Base-by-base conservation (phyloP, 2,113 vertebrate genomes). In the Phrynocephalus versicolor region DNA sequence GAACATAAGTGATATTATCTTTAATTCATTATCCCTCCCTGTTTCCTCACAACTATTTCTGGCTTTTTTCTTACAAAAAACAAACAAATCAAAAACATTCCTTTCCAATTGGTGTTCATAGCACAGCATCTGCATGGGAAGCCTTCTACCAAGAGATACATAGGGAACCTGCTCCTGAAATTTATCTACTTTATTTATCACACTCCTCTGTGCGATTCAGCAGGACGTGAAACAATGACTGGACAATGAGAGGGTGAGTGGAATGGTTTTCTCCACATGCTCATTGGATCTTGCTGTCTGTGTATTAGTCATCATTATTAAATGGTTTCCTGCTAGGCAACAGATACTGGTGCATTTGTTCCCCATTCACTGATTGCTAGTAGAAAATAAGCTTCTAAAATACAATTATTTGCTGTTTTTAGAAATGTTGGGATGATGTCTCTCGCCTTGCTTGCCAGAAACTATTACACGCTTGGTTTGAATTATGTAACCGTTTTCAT, bases 321-420 rank as follows among this genome's bases (percentile, higher is more conserved):
- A 94, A 91, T 85, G 84, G 92, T 62, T 87, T 86, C 76, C 89
- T 80, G 89, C 83, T 21, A 92, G 87, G 85, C 70, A 91, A 92
- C 70, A 62, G 35, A 80, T 90, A 91, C 58, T 89, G 88, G 69
- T 82, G 88, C 75, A 89, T 92, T 94, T 93, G 81, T 92, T 85
- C 91, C 84, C 83, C 85, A 74, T 87, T 90, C 79, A 90, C 67
- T 89, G 90, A 89, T 27, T 90, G 58, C 1, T 67, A 77, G 82
- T 87, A 89, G 80, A 89, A 93, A 94, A 93, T 77, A 62, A 23
- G 27, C 89, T 94, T 88, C 39, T 35, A 84, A 78, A 58, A 41
- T 91, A 84, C 89, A 93, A 95, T 89, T 88, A 93, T 92, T 90
- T 81, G 79, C 70, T 9, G 21, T 75, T 89, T 6, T 90, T 92